Base-by-base conservation (phyloP, 2,888 invertebrate genomes). In the Bugula neritina region DNA sequence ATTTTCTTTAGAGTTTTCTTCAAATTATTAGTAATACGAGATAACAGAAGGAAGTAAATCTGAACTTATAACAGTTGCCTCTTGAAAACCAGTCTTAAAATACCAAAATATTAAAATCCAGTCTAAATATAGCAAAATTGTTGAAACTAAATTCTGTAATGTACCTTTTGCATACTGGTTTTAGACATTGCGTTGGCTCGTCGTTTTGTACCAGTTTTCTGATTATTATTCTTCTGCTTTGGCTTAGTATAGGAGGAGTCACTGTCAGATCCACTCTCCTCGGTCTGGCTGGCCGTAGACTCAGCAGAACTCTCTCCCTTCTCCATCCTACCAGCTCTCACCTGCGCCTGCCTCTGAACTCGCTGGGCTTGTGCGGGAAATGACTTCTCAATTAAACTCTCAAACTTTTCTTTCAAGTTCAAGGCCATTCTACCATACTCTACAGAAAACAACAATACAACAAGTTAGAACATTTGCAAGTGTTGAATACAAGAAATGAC, bases 331-430 rank as follows among this genome's bases (percentile, higher is more conserved):
- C n/a, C 57, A 23, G 57, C 5, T 5, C 13, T 17, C 23, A 5
- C n/a, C n/a, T 5, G n/a, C 5, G 13, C 5, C 5, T 57, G 25
- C n/a, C 57, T 57, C 13, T n/a, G n/a, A 13, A 5, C 25, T n/a
- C 57, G 57, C 13, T n/a, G n/a, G n/a, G n/a, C 17, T 43, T 43
- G 43, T 43, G 43, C 29, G n/a, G 21, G 63, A 63, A 63, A 63
- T 27, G 63, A 63, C 63, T 63, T 63, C 29, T 63, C 63, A 13
- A 63, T 63, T 13, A 63, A 27, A 63, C 63, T 63, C 13, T 63
- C 63, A 31, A 63, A 63, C 34, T 63, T 63, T 2, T 63, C 34
- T 34, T 63, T 63, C 1, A 63, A 31, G 13, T 63, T 63, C 25
- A 31, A 2, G 2, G 63, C 63, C 63, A 63, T 63, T 31, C 29